Base-by-base conservation (phyloP, 2,113 vertebrate genomes). In the Genyomyrus donnyi region DNA sequence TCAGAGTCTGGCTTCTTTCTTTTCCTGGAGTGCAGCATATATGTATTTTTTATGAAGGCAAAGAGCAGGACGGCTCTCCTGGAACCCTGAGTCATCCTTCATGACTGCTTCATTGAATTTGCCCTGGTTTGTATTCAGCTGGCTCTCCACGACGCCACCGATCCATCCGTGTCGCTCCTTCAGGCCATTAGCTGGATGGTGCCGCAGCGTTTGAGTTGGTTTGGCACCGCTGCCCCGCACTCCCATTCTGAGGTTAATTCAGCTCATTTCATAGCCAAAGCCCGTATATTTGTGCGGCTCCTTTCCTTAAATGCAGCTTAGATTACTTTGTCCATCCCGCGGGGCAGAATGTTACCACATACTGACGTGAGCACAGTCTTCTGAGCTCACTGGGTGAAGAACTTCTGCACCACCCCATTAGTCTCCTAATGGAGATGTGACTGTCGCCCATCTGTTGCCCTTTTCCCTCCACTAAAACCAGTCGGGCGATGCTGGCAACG, bases 381-480 rank as follows among this genome's bases (percentile, higher is more conserved):
- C 50, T 31, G 27, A n/a, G 27, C n/a, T 53, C 19, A 8, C 85
- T 48, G 83, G 85, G 85, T 87, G 49, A 89, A 89, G 66, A 90
- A 92, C 84, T 89, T 91, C 39, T 93, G 90, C 92, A 93, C 90
- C 89, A 85, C 74, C 35, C 91, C 91, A 90, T 95, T 94, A 93
- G 90, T 89, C 88, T 19, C 39, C 62, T 74, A 35, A 87, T 91
- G 91, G 85, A 66, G 53, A n/a, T 35, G 31, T 2, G 31, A 90
- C 85, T 93, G 88, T 13, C 91, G 46, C 90, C 92, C 92, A 92
- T 94, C 93, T 95, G 94, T 90, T 89, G 89, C 83, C 70, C 39
- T 21, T 48, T 91, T 92, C 89, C 88, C 56, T 50, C 91, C 90
- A 91, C 88, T 88, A n/a, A 24, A n/a, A 9, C 8, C 89, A 87